Base-by-base conservation (phyloP, 2,113 vertebrate genomes). In the Rallus limicola region DNA sequence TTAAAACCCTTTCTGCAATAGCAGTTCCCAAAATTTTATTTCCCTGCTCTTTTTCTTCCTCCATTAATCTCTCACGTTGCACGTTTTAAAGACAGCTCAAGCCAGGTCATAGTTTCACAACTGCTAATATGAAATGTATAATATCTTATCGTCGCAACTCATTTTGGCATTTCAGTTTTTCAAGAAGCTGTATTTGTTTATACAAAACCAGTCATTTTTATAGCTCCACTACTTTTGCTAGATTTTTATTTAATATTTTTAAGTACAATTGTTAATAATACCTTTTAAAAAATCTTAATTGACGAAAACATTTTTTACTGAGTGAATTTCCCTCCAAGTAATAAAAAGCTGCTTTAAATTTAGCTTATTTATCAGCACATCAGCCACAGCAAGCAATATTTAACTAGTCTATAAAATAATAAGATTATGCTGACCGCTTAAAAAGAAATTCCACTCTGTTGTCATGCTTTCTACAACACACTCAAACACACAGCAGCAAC, bases 351-450 rank as follows among this genome's bases (percentile, higher is more conserved):
- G 83, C 56, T 96, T 92, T 89, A 71, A 88, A 88, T 93, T 87
- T 81, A 95, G 86, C 72, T 72, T 93, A 90, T 95, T 96, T 97
- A 94, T 93, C 91, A 96, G 87, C 77, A 91, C 68, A 34, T 77
- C 77, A 97, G 92, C 69, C 86, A 89, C 90, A 83, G 91, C 88
- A 97, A 97, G 95, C 80, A 94, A 85, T 65, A 95, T 88, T 56
- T 93, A 96, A 93, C 82, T 93, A 85, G 93, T 97, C 78, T 93
- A 74, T 87, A 88, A 94, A 89, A 94, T 90, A 82, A 85, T 95
- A 96, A 97, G 96, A 95, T 88, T 82, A 89, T 93, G 91, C 94
- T 97, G 95, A 96, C 85, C 93, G 94, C 95, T 91, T 48, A 48
- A 70, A 94, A 70, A 96, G 68, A 42, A 80, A 95, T 95, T 93